Evolutionary conservation across 2,888 invertebrate genomes (phyloP).

Genomic region (Cataglyphis altisquamis): DNA sequence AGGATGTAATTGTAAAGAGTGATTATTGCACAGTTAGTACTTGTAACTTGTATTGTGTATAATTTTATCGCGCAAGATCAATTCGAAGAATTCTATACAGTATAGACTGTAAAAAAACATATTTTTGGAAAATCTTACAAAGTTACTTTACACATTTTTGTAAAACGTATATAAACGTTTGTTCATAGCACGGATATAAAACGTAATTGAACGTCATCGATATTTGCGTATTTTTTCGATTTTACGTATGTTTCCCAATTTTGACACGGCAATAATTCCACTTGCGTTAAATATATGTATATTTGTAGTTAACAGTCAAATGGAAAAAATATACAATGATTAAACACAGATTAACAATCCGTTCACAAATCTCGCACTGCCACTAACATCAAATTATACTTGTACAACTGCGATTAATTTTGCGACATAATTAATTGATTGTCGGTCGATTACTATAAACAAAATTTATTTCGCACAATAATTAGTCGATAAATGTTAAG

Average conservation of each 20-base stretch:
- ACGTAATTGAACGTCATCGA: slow-evolving; percentile 16
- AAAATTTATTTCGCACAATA: slow-evolving; percentile 26
- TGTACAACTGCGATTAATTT: slow-evolving; percentile 18
- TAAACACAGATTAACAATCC: slow-evolving; percentile 10
- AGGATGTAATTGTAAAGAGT: slow-evolving; percentile 15
- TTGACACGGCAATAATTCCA: slow-evolving; percentile 13
- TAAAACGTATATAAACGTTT: neutral
- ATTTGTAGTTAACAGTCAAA: neutral
- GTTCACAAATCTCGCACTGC: slow-evolving; percentile 32
- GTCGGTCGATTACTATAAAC: neutral
- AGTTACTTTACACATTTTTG: slow-evolving; percentile 36
- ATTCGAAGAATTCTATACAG: neutral
- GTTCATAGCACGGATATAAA: slow-evolving; percentile 27
- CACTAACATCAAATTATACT: slow-evolving; percentile 26
- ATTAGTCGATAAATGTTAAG: slow-evolving; percentile 21
- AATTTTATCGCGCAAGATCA: slow-evolving; percentile 3
- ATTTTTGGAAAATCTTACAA: slow-evolving; percentile 58
- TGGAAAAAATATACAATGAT: neutral
- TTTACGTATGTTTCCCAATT: neutral
- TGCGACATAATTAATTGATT: neutral
- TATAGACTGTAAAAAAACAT: slow-evolving; percentile 31
- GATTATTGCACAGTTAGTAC: neutral
- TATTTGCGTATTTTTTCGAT: neutral
- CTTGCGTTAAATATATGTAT: neutral
- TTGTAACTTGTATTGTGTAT: neutral